phyloP scores from a whole-genome alignment of 2,797 vertebrate genomes.

The Arnoldichthys spilopterus region DNA sequence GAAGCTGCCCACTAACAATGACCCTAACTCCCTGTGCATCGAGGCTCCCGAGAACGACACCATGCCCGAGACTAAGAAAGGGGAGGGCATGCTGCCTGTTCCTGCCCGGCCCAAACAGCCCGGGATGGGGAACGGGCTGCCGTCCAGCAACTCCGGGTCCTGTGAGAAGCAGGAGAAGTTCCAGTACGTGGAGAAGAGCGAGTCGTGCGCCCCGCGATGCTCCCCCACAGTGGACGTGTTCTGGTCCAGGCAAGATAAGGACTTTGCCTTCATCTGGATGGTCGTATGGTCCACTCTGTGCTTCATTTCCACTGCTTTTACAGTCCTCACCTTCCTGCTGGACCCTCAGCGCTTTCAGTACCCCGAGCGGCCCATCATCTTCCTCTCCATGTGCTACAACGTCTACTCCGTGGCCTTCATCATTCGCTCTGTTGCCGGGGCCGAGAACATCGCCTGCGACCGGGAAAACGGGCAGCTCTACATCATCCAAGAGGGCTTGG shows the following conservation, averaged over 20 bases:
- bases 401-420: slow-evolving; percentile 88
- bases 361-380: slow-evolving; percentile 88
- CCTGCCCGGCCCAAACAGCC: slow-evolving; percentile 68
- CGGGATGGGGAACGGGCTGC: slow-evolving; percentile 43
- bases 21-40: slow-evolving; percentile 88
- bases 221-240: no score
- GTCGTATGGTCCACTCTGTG: slow-evolving; percentile 76
- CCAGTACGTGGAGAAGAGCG: slow-evolving; percentile 36
- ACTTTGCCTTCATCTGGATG: no score
- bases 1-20: slow-evolving; percentile 84
- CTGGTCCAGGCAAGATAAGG: no score
- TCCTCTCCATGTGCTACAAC: slow-evolving; percentile 90
- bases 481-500: slow-evolving; percentile 86
- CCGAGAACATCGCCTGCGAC: slow-evolving; percentile 86
- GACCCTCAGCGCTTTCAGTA: slow-evolving; percentile 89
- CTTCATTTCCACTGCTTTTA: slow-evolving; percentile 88
- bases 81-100: slow-evolving; percentile 81
- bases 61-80: slow-evolving; percentile 70
- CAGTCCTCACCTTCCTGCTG: slow-evolving; percentile 86
- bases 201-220: no score
- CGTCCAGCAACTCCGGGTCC: slow-evolving; percentile 53
- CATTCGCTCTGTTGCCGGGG: slow-evolving; percentile 83
- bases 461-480: slow-evolving; percentile 84
- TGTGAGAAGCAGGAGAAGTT: slow-evolving; percentile 86
- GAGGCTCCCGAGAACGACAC: slow-evolving; percentile 87